These are phyloP conservation scores for Pantherophis vulpinus DNA, from an alignment of 2,797 vertebrate genomes.

Conservation along the genomic window DNA sequence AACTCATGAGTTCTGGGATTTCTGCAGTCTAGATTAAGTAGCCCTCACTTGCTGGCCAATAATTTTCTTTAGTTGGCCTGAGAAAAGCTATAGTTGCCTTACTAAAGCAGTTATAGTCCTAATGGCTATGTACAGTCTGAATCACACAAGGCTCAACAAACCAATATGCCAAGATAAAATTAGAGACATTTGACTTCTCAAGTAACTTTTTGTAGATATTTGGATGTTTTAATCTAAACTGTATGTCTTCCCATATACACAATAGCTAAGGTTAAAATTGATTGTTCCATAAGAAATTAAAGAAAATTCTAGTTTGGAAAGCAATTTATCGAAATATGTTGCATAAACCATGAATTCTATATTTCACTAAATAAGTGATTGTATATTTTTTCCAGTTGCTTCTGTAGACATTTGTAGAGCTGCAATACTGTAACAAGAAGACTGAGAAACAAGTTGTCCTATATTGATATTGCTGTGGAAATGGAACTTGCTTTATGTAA, in stretches of 20 bases:
- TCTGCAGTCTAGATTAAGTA: not conserved
- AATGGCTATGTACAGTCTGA: not conserved
- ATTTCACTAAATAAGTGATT: not conserved
- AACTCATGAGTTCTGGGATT: not conserved
- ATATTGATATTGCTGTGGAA: not conserved
- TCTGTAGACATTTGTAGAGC: not conserved
- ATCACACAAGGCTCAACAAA: not conserved
- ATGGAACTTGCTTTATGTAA: not conserved
- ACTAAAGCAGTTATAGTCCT: not conserved
- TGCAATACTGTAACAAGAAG: not conserved
- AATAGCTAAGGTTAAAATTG: not conserved
- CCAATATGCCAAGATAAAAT: not conserved
- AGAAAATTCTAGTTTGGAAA: not conserved
- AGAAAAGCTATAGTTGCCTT: not conserved
- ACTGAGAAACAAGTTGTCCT: not conserved
- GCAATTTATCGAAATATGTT: not conserved
- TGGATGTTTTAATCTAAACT: not conserved
- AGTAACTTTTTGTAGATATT: not conserved
- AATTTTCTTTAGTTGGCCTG: not conserved
- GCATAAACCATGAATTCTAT: not conserved
- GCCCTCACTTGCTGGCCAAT: not conserved
- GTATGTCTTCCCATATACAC: not conserved
- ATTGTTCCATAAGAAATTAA: not conserved
- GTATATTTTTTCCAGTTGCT: not conserved
- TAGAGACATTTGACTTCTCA: not conserved